phyloP scores from a whole-genome alignment of 2,797 vertebrate species.

The Ammospiza maritima region DNA sequence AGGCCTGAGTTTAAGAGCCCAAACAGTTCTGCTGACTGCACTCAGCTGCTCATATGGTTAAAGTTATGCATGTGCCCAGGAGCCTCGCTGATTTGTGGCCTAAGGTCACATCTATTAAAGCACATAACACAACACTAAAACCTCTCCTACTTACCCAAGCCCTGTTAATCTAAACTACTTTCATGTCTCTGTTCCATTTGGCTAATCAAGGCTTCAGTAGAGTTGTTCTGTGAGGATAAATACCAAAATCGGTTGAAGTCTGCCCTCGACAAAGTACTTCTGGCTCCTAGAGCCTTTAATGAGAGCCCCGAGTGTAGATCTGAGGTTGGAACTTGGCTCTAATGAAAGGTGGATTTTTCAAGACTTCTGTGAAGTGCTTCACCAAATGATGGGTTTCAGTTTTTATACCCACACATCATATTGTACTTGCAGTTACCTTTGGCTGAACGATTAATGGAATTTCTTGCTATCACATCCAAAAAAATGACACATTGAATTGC shows the following conservation, averaged over 20 bases:
- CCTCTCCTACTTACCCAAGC: conserved; percentile 56
- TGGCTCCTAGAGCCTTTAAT: conserved; percentile 56
- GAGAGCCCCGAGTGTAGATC: neutral
- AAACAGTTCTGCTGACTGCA: neutral
- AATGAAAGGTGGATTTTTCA: conserved; percentile 54
- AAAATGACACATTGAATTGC: conserved; percentile 60
- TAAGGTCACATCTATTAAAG: conserved; percentile 65
- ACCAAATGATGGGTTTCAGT: conserved; percentile 46
- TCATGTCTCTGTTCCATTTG: conserved; percentile 67
- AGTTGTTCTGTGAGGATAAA: conserved; percentile 48
- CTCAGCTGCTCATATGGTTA: conserved; percentile 27
- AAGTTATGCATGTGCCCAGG: conserved; percentile 26
- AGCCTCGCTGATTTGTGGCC: conserved; percentile 53
- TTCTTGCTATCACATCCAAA: conserved; percentile 58
- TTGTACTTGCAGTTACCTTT: conserved; percentile 62
- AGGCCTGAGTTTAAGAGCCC: neutral
- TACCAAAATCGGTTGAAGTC: conserved; percentile 34
- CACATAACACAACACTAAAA: conserved; percentile 53
- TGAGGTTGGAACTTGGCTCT: conserved; percentile 65
- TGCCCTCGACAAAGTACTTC: conserved; percentile 34
- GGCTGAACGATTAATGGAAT: conserved; percentile 69
- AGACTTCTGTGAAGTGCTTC: conserved; percentile 51
- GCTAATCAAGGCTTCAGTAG: conserved; percentile 57
- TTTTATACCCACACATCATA: conserved; percentile 61
- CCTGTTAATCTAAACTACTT: conserved; percentile 67